Percentiles rank a stretch among this genome's conserved stretches.
Evolutionary conservation across 2,888 invertebrate species (phyloP).

Genomic region (Macrophya annulata): DNA sequence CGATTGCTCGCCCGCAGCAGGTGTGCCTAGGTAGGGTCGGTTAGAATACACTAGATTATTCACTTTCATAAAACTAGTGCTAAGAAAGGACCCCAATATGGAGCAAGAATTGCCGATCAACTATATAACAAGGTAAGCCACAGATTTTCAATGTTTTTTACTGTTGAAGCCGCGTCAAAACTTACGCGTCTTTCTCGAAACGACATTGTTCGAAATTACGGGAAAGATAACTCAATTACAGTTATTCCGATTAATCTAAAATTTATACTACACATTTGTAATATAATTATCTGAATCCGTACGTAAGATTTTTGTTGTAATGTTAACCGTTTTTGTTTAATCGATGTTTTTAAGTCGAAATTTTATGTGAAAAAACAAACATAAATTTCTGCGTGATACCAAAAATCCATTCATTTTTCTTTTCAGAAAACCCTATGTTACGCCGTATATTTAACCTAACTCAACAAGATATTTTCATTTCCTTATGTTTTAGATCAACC

Average conservation of each 20-base stretch:
- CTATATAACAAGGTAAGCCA: neutral
- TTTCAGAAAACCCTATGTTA: too few relatives aligned
- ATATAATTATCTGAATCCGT: neutral
- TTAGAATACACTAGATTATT: too few relatives aligned
- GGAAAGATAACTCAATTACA: conserved; percentile 5
- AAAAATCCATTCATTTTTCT: too few relatives aligned
- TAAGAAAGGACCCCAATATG: neutral
- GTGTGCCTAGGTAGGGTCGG: too few relatives aligned
- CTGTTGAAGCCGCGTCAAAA: neutral
- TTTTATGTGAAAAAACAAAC: neutral
- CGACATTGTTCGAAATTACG: conserved; percentile 24
- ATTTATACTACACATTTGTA: conserved; percentile 17
- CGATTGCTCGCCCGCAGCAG: too few relatives aligned
- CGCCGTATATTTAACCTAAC: too few relatives aligned
- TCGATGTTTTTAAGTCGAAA: neutral
- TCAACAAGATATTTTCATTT: neutral
- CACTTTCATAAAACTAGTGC: neutral
- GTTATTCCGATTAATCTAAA: conserved; percentile 1
- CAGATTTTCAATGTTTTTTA: conserved; percentile 8
- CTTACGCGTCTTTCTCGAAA: conserved; percentile 33
- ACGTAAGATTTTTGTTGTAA: neutral
- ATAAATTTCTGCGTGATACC: neutral
- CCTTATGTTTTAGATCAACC: neutral
- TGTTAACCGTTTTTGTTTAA: neutral
- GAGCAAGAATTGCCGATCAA: neutral